Evolutionary conservation across 2,113 vertebrate species (phyloP), one percentile per base, ranked within the genome.

Genomic region (Danionella cerebrum): DNA sequence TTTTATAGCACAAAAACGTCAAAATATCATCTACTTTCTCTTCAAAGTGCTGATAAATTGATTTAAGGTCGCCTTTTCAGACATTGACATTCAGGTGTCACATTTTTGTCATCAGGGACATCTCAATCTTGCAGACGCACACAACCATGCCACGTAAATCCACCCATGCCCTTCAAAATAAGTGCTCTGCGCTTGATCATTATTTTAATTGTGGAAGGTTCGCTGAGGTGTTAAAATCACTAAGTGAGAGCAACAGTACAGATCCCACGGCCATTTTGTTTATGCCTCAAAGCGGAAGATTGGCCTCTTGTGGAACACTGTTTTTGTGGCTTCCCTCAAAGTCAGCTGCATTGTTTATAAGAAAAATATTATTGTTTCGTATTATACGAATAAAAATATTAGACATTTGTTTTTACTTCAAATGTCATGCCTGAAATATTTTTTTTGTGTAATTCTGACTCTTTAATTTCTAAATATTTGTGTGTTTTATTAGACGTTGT

Each of bases 151-250:
- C 70, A 21, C 82, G 83, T 74, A 72, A 79, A 84, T 84, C 86
- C 85, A 84, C 86, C 69, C 74, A 80, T 80, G 80, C 78, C 67
- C 51, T 65, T 84, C 80, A 80, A 87, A 87, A 83, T 82, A 79
- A 88, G 84, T 88, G 87, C 80, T 80, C 82, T 87, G 84, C 64
- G 78, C 74, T 76, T 73, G 76, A 83, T 89, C 83, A 90, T 93
- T 92, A 91, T 90, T 89, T 87, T 89, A 88, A 89, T 90, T 88
- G 89, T 86, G 86, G 85, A 79, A 84, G 85, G 92, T 89, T 85
- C 90, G 83, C 77, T 80, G 82, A 82, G 83, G 83, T 85, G 87
- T 87, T 84, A 90, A 89, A 90, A 91, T 89, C 75, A 81, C 74
- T 85, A 81, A 79, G 77, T 83, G 81, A 84, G 84, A 79, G 82